Percentiles rank a stretch among this genome's conserved stretches.
These are phyloP conservation scores for Forficula auricularia DNA, from an alignment of 1,140 invertebrate species.

Conservation along the genomic window DNA sequence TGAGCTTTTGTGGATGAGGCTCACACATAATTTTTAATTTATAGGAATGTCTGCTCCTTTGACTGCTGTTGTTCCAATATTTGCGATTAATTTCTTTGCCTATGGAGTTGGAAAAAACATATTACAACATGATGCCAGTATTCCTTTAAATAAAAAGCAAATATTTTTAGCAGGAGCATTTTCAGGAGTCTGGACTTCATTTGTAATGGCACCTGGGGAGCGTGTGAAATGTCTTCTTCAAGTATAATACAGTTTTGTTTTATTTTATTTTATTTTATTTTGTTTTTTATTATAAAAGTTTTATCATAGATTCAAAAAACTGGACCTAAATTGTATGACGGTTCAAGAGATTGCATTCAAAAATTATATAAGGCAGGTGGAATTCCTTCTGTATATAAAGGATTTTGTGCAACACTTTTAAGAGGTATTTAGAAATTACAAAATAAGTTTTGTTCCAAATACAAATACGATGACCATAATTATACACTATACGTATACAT, in stretches of 20 bases:
- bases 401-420: slow-evolving; percentile 44
- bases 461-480: too few species aligned
- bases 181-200: slow-evolving; percentile 39
- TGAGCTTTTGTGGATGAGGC: too few species aligned
- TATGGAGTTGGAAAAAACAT: slow-evolving; percentile 42
- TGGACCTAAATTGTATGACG: slow-evolving; percentile 34
- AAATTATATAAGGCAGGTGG: slow-evolving; percentile 45
- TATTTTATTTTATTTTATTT: too few species aligned
- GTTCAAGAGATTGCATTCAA: slow-evolving; percentile 42
- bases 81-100: slow-evolving; percentile 46
- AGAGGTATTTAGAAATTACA: too few species aligned
- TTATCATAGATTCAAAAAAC: slow-evolving; percentile 21
- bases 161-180: slow-evolving; percentile 41
- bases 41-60: slow-evolving; percentile 23
- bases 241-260: slow-evolving; percentile 17
- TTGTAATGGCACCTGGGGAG: slow-evolving; percentile 51
- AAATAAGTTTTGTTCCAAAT: too few species aligned
- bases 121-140: slow-evolving; percentile 29
- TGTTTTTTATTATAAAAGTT: too few species aligned
- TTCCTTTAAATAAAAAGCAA: slow-evolving; percentile 32
- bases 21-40: slow-evolving; percentile 1
- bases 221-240: slow-evolving; percentile 51
- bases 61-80: slow-evolving; percentile 22
- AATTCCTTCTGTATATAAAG: slow-evolving; percentile 43
- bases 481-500: too few species aligned